A percentile compares a stretch with the other conserved stretches of the same genome.
These are phyloP conservation scores for Pampus argenteus DNA, from an alignment of 2,797 vertebrate genomes.

Conservation along the genomic window DNA sequence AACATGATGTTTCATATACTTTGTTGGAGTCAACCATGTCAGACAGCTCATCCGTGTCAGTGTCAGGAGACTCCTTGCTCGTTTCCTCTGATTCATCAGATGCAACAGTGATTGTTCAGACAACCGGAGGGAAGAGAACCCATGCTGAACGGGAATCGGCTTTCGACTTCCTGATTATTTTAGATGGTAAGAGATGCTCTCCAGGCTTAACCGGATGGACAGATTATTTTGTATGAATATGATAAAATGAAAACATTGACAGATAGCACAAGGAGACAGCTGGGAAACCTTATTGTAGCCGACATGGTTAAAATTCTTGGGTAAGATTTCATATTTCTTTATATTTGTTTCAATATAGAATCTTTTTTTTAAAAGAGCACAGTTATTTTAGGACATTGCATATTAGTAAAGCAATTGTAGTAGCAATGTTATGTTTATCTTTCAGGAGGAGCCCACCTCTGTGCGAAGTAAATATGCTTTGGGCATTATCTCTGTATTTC, in stretches of 20 bases:
- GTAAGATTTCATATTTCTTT: not conserved
- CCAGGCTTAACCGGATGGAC: constrained; percentile 8
- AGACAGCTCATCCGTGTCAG: constrained; percentile 2
- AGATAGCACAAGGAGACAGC: constrained; percentile 27
- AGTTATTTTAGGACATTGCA: constrained; percentile 1
- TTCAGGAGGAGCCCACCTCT: constrained; percentile 32
- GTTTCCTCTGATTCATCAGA: constrained; percentile 24
- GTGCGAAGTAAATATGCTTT: constrained; percentile 28
- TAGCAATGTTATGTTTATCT: too few relatives aligned
- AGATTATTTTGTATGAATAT: constrained; percentile 31
- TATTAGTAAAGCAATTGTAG: too few relatives aligned
- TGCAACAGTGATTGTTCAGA: constrained; percentile 12
- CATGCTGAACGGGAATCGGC: constrained; percentile 19
- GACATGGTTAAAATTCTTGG: constrained; percentile 14
- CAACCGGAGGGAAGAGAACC: constrained; percentile 12
- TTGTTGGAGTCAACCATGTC: not conserved
- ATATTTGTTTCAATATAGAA: too few relatives aligned
- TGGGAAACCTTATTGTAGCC: constrained; percentile 26
- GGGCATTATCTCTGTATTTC: constrained; percentile 37
- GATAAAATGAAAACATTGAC: constrained; percentile 22
- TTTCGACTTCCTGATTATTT: constrained; percentile 17
- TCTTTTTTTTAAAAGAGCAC: too few relatives aligned
- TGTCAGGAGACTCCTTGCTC: not conserved
- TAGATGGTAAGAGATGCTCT: constrained; percentile 34
- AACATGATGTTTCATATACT: not conserved